phyloP scores from a whole-genome alignment of 1,140 invertebrate species.

The Drosophila setifemur region DNA sequence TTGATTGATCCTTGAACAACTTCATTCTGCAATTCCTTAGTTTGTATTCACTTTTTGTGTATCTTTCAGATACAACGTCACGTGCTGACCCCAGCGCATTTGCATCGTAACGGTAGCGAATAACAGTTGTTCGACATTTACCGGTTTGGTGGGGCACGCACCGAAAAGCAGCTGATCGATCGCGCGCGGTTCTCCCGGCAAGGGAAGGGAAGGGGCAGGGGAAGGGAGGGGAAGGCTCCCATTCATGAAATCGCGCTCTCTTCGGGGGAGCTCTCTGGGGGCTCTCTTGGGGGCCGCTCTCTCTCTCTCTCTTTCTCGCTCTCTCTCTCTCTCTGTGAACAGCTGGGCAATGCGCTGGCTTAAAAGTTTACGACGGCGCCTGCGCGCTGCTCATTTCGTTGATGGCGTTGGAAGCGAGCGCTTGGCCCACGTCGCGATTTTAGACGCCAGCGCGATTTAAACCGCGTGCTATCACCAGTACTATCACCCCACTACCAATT shows the following conservation, averaged over 20 bases:
- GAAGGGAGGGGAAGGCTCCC: too few species aligned
- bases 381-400: slow-evolving; percentile 73
- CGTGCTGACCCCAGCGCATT: slow-evolving; percentile 13
- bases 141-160: slow-evolving; percentile 38
- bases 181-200: not conserved
- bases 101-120: slow-evolving; percentile 1
- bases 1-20: too few species aligned
- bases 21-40: too few species aligned
- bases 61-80: not conserved
- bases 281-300: not conserved
- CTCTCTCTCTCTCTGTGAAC: not conserved
- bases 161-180: slow-evolving; percentile 13
- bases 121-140: slow-evolving; percentile 44
- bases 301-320: not conserved
- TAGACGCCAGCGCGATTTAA: slow-evolving; percentile 20
- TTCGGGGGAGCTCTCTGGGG: too few species aligned
- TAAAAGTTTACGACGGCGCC: slow-evolving; percentile 62
- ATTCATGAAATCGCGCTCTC: slow-evolving; percentile 32
- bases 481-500: not conserved
- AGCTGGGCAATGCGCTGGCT: slow-evolving; percentile 31
- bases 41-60: not conserved
- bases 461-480: not conserved
- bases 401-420: slow-evolving; percentile 65
- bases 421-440: slow-evolving; percentile 59
- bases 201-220: too few species aligned